Conservation (phyloP, 2,797 vertebrate genomes). For the Mallotus villosus region DNA sequence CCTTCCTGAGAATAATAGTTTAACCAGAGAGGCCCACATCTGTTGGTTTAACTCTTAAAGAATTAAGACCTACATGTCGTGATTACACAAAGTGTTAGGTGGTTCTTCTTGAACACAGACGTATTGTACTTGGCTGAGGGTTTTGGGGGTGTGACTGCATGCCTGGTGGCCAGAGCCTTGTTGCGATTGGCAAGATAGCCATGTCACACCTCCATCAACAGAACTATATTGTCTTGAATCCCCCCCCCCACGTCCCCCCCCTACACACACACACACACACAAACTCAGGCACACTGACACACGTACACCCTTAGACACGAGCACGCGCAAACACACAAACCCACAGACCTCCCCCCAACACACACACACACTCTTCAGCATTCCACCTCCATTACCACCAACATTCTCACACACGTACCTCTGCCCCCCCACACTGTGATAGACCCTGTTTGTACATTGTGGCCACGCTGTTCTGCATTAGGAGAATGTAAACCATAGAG, state of each 20-base stretch:
- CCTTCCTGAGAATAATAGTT: constrained; percentile 55
- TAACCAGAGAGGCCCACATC: constrained; percentile 50
- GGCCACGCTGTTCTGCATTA: constrained; percentile 9
- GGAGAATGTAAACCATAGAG: constrained; percentile 7
- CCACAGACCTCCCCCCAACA: constrained; percentile 4
- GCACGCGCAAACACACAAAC: constrained; percentile 1
- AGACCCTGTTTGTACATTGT: constrained; percentile 1
- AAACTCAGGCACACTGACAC: constrained; percentile 1
- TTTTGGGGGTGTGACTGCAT: constrained; percentile 39
- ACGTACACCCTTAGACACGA: constrained; percentile 4
- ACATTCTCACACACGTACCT: neutral
- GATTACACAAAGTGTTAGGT: constrained; percentile 51
- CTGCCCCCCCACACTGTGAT: neutral
- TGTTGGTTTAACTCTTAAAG: constrained; percentile 51
- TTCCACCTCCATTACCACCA: neutral
- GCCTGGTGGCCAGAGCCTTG: constrained; percentile 40
- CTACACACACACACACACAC: neutral
- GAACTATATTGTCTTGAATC: constrained; percentile 31
- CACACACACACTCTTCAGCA: constrained; percentile 4
- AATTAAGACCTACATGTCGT: constrained; percentile 36
- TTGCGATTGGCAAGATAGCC: constrained; percentile 49
- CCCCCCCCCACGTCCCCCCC: neutral
- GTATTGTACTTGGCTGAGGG: constrained; percentile 45
- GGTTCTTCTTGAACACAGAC: constrained; percentile 27
- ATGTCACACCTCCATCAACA: constrained; percentile 31